A percentile compares a stretch with the other conserved stretches of the same genome.
Conservation (phyloP, 2,888 invertebrate species). For the Agonopterix heracliana region DNA sequence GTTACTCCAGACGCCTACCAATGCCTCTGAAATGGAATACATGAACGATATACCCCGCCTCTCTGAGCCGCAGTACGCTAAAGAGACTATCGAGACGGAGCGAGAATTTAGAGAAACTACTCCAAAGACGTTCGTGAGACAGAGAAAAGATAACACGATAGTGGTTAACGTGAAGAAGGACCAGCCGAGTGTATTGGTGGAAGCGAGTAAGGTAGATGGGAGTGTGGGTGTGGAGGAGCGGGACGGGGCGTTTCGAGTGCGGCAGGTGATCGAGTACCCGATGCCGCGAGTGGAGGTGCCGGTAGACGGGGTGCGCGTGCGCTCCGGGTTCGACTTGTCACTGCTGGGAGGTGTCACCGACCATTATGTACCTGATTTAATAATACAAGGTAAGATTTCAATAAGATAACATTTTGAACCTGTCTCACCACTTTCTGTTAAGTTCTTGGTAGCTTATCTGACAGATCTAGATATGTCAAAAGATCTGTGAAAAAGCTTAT, state of each 20-base stretch:
- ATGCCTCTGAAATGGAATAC: slow-evolving; percentile 83
- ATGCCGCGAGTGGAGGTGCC: slow-evolving; percentile 50
- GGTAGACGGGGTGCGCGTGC: slow-evolving; percentile 9
- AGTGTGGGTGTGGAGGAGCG: slow-evolving; percentile 20
- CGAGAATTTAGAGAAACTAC: slow-evolving; percentile 32
- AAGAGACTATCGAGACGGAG: slow-evolving; percentile 38
- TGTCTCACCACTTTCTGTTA: too few relatives aligned
- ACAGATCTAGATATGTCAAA: too few relatives aligned
- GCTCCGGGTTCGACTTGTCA: slow-evolving; percentile 75
- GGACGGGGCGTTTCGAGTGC: slow-evolving; percentile 38
- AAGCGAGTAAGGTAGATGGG: slow-evolving; percentile 16
- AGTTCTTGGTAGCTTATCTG: too few relatives aligned
- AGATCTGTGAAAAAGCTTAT: too few relatives aligned
- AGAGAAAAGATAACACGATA: slow-evolving; percentile 59
- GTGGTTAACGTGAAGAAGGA: slow-evolving; percentile 45
- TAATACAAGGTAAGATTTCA: slow-evolving; percentile 78
- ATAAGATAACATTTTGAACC: background rate
- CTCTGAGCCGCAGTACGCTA: slow-evolving; percentile 58
- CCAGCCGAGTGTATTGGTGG: slow-evolving; percentile 1
- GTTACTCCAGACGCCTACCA: slow-evolving; percentile 84
- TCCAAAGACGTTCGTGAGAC: slow-evolving; percentile 61
- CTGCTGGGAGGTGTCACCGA: slow-evolving; percentile 79
- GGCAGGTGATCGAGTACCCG: slow-evolving; percentile 73
- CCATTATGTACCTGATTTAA: slow-evolving; percentile 84
- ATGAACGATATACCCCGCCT: slow-evolving; percentile 64